Evolutionary conservation across 2,888 invertebrate genomes (phyloP).

Genomic region (Callosobruchus maculatus): DNA sequence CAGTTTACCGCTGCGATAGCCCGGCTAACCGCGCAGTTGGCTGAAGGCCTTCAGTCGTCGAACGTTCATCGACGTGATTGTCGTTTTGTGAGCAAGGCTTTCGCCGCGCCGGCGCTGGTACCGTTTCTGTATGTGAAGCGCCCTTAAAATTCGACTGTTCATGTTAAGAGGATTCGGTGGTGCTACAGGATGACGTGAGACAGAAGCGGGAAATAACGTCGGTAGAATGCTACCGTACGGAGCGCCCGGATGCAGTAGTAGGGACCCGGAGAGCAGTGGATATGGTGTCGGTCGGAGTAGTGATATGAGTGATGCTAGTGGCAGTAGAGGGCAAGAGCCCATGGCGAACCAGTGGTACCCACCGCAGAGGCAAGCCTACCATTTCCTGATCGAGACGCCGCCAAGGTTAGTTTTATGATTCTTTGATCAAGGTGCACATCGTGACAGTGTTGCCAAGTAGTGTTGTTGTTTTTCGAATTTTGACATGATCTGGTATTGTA

Average conservation of each 20-base stretch:
- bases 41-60: constrained; percentile 20
- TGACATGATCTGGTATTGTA: not conserved
- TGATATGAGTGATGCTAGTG: not conserved
- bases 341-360: constrained; percentile 31
- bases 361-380: constrained; percentile 30
- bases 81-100: not conserved
- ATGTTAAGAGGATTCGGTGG: not conserved
- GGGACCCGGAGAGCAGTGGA: not conserved
- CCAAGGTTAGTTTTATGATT: constrained; percentile 39
- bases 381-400: constrained; percentile 39
- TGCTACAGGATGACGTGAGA: not conserved
- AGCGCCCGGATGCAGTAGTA: not conserved
- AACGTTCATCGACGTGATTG: not conserved
- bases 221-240: not conserved
- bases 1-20: constrained; percentile 11
- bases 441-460: not conserved
- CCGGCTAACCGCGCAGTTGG: constrained; percentile 25
- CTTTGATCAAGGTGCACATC: not conserved
- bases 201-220: not conserved
- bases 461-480: not conserved
- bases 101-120: not conserved
- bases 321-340: constrained; percentile 4
- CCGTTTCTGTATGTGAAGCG: not conserved
- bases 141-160: not conserved
- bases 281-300: not conserved